A percentile compares a stretch with the other conserved stretches of the same genome.
Conservation (phyloP, 2,888 invertebrate species). For the Drosophila acutilabella region DNA sequence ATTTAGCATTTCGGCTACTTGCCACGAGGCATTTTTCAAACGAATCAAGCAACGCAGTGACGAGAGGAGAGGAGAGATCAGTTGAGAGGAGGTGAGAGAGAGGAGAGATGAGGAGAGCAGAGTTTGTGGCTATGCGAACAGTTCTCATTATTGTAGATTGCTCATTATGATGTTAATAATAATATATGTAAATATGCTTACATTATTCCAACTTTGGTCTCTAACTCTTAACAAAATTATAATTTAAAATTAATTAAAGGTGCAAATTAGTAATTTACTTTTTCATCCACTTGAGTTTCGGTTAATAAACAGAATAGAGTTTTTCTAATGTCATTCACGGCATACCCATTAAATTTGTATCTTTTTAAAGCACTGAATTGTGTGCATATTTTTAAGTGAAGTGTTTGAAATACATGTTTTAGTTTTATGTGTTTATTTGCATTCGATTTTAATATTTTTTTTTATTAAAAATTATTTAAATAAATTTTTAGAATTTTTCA, state of each 20-base stretch:
- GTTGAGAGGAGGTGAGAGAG: background rate
- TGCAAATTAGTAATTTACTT: background rate
- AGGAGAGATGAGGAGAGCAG: background rate
- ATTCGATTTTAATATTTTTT: too few relatives aligned
- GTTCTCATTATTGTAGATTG: slow-evolving; percentile 12
- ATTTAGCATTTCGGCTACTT: slow-evolving; percentile 44
- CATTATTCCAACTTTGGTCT: slow-evolving; percentile 14
- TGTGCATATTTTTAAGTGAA: too few relatives aligned
- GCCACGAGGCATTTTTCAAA: slow-evolving; percentile 26
- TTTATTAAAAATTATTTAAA: too few relatives aligned
- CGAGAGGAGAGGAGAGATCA: background rate
- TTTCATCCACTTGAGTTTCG: background rate
- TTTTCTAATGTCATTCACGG: background rate
- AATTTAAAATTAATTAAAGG: slow-evolving; percentile 6
- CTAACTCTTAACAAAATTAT: slow-evolving; percentile 13
- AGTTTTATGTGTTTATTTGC: too few relatives aligned
- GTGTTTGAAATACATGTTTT: too few relatives aligned
- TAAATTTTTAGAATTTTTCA: too few relatives aligned
- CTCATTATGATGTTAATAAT: slow-evolving; percentile 7
- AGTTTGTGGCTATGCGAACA: slow-evolving; percentile 5
- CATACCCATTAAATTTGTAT: background rate
- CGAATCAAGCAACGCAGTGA: background rate
- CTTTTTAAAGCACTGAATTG: too few relatives aligned
- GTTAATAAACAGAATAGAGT: too few relatives aligned
- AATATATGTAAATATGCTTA: background rate